Conservation (phyloP, 2,888 invertebrate genomes). For the Peribatodes rhomboidaria region DNA sequence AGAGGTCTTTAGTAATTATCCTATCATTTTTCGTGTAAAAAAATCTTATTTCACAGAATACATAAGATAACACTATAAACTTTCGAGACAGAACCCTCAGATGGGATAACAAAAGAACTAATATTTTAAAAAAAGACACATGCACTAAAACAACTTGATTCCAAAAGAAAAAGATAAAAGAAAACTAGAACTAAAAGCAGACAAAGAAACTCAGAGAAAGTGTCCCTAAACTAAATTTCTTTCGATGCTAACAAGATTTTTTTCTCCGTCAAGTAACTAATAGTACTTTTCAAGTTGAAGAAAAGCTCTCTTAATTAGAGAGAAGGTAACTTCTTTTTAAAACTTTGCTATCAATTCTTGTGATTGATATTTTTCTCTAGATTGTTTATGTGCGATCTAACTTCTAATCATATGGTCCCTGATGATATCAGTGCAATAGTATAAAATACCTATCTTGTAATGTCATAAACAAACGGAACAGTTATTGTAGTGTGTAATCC, state of each 20-base stretch:
- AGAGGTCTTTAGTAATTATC: no score
- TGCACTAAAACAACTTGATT: not conserved
- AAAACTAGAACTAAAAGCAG: slow-evolving; percentile 16
- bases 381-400: no score
- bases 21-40: no score
- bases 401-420: no score
- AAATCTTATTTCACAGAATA: no score
- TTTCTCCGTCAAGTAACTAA: slow-evolving; percentile 25
- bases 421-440: no score
- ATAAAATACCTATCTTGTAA: no score
- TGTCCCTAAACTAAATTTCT: slow-evolving; percentile 29
- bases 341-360: slow-evolving; percentile 14
- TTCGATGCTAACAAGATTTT: slow-evolving; percentile 31
- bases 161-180: slow-evolving; percentile 16
- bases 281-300: slow-evolving; percentile 22
- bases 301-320: slow-evolving; percentile 30
- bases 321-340: slow-evolving; percentile 17
- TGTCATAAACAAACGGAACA: no score
- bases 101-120: not conserved
- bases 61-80: not conserved
- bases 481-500: no score
- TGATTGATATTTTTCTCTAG: no score
- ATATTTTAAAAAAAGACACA: not conserved
- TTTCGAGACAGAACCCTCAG: not conserved
- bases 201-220: slow-evolving; percentile 27